Conservation (phyloP, 2,888 invertebrate species). For the Hylaea fasciaria region DNA sequence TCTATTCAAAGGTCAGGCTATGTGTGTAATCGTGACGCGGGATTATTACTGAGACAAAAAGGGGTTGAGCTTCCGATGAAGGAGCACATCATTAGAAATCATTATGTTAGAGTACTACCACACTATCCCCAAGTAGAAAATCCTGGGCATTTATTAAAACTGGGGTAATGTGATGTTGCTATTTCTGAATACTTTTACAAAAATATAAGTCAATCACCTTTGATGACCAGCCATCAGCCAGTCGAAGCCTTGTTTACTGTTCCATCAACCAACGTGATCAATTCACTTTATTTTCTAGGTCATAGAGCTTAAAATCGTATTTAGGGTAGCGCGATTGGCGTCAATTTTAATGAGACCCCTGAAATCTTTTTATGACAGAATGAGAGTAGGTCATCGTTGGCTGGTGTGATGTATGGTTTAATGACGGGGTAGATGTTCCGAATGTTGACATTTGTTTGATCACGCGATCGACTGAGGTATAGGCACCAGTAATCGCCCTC, state of each 20-base stretch:
- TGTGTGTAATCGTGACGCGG: too few relatives aligned
- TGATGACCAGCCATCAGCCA: constrained; percentile 47
- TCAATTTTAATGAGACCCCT: constrained; percentile 45
- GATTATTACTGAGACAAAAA: too few relatives aligned
- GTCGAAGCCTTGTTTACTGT: constrained; percentile 23
- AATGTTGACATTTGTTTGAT: constrained; percentile 51
- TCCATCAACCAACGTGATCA: constrained; percentile 28
- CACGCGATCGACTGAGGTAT: constrained; percentile 53
- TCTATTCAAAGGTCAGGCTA: too few relatives aligned
- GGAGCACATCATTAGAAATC: too few relatives aligned
- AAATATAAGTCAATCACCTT: constrained; percentile 58
- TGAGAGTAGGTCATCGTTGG: constrained; percentile 43
- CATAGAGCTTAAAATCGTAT: constrained; percentile 47
- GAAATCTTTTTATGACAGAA: constrained; percentile 26
- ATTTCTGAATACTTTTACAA: constrained; percentile 26
- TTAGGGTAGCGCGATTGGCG: constrained; percentile 11
- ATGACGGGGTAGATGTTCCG: constrained; percentile 50
- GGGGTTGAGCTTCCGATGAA: too few relatives aligned
- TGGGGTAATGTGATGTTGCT: neutral
- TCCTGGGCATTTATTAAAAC: neutral
- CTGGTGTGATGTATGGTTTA: constrained; percentile 41
- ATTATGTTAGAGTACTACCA: too few relatives aligned
- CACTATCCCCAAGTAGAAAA: too few relatives aligned
- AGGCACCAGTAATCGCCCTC: constrained; percentile 35
- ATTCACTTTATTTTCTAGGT: constrained; percentile 38